Evolutionary conservation across 2,888 invertebrate species (phyloP), one percentile per base, ranked within the genome.

Genomic region (Sisyra nigra): DNA sequence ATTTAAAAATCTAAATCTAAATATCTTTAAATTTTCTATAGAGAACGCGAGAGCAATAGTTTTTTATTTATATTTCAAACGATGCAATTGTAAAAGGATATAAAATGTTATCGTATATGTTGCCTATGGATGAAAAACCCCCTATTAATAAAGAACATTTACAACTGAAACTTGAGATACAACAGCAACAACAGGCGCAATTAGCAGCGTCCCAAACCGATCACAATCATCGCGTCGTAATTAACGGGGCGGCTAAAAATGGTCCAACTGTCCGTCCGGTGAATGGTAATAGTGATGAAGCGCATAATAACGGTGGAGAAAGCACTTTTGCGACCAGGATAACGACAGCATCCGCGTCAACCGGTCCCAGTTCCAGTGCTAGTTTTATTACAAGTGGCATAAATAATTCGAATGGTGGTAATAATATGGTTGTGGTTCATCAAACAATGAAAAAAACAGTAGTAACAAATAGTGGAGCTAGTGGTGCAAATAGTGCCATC

Each of bases 61-160:
- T 24, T 24, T 24, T 24, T n/a, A n/a, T 24, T 24, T 24, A 7
- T 5, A 24, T 24, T 24, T 3, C 7, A 24, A 24, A 24, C 24
- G 24, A 24, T 24, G 24, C 24, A 24, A 24, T 24, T 24, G 3
- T 24, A 24, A 24, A 24, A 24, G 7, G 7, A 24, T 24, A n/a
- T 18, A 37, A 37, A 37, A 83, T 83, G 83, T 67, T 83, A 67
- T 82, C 82, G 51, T 82, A 83, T 60, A 80, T 83, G 79, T 68
- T 82, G 53, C 82, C 82, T 41, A 74, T 78, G 55, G 81, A 80
- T 56, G 80, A 81, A 59, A 81, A 82, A 80, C 43, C 79, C 80
- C 44, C 71, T 74, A 51, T 74, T 57, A 48, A 53, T 29, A 57
- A 60, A 62, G 50, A 68, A 58, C 69, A 72, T 53, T 67, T 67